These are phyloP conservation scores for Suillia variegata DNA, from an alignment of 2,888 invertebrate species.

Conservation along the genomic window DNA sequence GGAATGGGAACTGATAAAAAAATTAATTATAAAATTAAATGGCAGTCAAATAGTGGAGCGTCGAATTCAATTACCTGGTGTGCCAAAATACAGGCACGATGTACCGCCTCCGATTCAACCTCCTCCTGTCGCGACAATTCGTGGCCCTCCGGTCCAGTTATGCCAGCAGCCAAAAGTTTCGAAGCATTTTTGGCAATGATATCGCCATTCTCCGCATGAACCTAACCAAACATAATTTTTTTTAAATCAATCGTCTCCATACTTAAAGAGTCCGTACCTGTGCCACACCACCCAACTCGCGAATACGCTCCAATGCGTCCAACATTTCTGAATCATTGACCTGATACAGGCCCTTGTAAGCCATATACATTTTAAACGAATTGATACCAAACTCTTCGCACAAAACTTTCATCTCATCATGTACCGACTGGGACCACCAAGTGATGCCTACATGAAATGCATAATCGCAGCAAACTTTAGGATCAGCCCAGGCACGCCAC, in stretches of 20 bases:
- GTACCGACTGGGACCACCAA: slow-evolving; percentile 81
- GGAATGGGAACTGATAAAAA: background rate
- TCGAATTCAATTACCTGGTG: slow-evolving; percentile 73
- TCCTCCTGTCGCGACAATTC: slow-evolving; percentile 92
- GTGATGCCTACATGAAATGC: slow-evolving; percentile 90
- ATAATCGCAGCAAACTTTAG: slow-evolving; percentile 98
- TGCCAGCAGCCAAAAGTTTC: slow-evolving; percentile 82
- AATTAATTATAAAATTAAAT: slow-evolving; percentile 3
- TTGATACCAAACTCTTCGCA: slow-evolving; percentile 86
- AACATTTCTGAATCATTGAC: slow-evolving; percentile 89
- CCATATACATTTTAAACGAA: slow-evolving; percentile 99
- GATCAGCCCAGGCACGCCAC: slow-evolving; percentile 90
- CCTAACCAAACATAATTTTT: slow-evolving; percentile 63
- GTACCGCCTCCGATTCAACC: slow-evolving; percentile 95
- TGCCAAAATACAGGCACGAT: slow-evolving; percentile 90
- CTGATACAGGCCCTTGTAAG: slow-evolving; percentile 90
- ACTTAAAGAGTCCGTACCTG: no score
- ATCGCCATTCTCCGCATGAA: slow-evolving; percentile 97
- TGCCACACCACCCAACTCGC: slow-evolving; percentile 84
- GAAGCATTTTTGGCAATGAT: slow-evolving; percentile 90
- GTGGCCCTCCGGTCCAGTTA: slow-evolving; percentile 95
- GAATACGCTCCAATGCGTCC: slow-evolving; percentile 82
- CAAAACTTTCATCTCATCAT: slow-evolving; percentile 87
- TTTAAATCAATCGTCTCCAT: background rate
- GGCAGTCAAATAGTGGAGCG: no score